Evolutionary conservation across 2,113 vertebrate genomes (phyloP).

Genomic region (Sinosuthora webbiana): DNA sequence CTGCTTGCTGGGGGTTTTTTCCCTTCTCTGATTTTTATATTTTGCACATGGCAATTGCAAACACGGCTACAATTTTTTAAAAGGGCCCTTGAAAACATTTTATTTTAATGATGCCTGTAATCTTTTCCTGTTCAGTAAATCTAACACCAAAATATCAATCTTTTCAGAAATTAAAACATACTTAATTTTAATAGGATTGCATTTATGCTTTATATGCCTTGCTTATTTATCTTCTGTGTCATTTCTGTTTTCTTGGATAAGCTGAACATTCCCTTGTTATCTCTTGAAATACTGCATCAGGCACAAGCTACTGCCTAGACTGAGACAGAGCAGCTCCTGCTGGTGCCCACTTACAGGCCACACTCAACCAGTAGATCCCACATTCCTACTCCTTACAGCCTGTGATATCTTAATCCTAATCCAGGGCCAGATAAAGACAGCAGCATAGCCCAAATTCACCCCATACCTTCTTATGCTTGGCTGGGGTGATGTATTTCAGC

Average conservation of each 20-base stretch:
- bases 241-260: constrained; percentile 54
- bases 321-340: constrained; percentile 9
- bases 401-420: neutral
- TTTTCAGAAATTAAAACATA: constrained; percentile 56
- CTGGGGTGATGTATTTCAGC: neutral
- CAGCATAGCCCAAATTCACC: neutral
- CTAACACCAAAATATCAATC: constrained; percentile 61
- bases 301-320: constrained; percentile 29
- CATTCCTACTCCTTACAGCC: neutral
- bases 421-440: neutral
- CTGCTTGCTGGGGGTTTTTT: neutral
- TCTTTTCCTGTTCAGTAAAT: constrained; percentile 52
- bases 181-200: constrained; percentile 72
- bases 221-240: constrained; percentile 62
- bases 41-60: constrained; percentile 71
- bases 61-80: constrained; percentile 7
- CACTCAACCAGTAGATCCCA: neutral
- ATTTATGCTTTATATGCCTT: constrained; percentile 67
- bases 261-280: constrained; percentile 66
- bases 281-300: constrained; percentile 73
- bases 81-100: constrained; percentile 58
- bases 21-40: constrained; percentile 62
- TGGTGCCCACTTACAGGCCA: neutral
- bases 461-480: neutral
- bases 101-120: constrained; percentile 65